Base-by-base conservation (phyloP, 2,888 invertebrate genomes). In the Stenodema calcarata region DNA sequence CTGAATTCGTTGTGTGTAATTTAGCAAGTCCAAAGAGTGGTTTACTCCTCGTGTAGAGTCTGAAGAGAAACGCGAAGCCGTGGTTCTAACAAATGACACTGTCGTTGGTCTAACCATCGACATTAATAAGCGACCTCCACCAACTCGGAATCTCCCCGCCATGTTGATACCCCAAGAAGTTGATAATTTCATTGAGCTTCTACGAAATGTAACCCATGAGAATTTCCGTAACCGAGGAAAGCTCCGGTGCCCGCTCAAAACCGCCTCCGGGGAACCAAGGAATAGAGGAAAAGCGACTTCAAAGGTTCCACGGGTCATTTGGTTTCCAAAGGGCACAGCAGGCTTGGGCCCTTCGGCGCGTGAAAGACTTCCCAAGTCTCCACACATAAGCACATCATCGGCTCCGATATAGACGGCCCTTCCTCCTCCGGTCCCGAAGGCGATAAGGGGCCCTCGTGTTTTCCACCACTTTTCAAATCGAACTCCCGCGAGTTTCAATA, bases 301-400 rank as follows among this genome's bases (percentile, higher is more conserved):
- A 80, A 80, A 80, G 80, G 80, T 28, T 28, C 30, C 80, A 80
- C 80, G 80, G 80, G 50, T 80, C 80, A 80, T 80, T 80, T 80
- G 80, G 12, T 80, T 80, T 50, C 47, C 9, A 80, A 80, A 80
- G 80, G 80, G 80, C 73, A 16, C 11, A 30, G 73, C 54, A 47
- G 50, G 76, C 79, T 28, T n/a, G n/a, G 62, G 69, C 69, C 69
- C 69, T 27, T 69, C 69, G 28, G 44, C 78, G 80, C 80, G 80
- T 80, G 80, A 80, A 50, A 80, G 80, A 80, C 73, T 73, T 30
- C 6, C 30, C 35, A 18, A 30, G 41, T 30, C 54, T 47, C 47
- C 62, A 23, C 62, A 62, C 73, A 73, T 35, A 73, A 73, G 73
- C 73, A 73, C 73, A 73, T 73, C 73, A 73, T 73, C 73, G 73